These are phyloP conservation scores for Nothoprocta perdicaria DNA, from an alignment of 2,113 vertebrate species.

Conservation along the genomic window DNA sequence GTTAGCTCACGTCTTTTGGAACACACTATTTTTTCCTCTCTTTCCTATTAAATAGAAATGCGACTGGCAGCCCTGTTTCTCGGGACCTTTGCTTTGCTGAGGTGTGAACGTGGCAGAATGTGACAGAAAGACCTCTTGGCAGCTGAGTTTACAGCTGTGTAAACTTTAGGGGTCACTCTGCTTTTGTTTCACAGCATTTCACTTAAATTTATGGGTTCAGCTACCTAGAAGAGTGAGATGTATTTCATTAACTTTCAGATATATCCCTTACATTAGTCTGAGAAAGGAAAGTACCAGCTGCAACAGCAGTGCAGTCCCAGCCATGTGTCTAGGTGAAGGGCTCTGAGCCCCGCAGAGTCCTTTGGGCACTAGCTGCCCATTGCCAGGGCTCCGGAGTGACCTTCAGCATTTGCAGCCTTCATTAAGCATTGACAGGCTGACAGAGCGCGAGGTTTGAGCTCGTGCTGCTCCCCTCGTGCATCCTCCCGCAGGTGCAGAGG, in stretches of 20 bases:
- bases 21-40: not conserved
- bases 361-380: not conserved
- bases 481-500: rapidly evolving
- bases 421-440: not conserved
- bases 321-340: not conserved
- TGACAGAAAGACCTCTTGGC: not conserved
- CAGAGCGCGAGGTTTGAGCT: not conserved
- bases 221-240: not conserved
- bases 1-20: not conserved
- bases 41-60: not conserved
- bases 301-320: not conserved
- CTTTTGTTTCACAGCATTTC: rapidly evolving
- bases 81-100: not conserved
- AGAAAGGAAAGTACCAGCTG: not conserved
- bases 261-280: not conserved
- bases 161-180: not conserved
- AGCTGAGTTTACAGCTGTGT: rapidly evolving
- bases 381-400: not conserved
- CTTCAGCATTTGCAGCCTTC: not conserved
- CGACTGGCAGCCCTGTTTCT: not conserved
- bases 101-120: not conserved
- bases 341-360: not conserved
- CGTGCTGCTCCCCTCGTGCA: rapidly evolving
- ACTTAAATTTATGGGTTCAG: rapidly evolving
- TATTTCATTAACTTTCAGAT: not conserved